Evolutionary conservation across 2,888 invertebrate species (phyloP).

Genomic region (Pyrgus malvae): DNA sequence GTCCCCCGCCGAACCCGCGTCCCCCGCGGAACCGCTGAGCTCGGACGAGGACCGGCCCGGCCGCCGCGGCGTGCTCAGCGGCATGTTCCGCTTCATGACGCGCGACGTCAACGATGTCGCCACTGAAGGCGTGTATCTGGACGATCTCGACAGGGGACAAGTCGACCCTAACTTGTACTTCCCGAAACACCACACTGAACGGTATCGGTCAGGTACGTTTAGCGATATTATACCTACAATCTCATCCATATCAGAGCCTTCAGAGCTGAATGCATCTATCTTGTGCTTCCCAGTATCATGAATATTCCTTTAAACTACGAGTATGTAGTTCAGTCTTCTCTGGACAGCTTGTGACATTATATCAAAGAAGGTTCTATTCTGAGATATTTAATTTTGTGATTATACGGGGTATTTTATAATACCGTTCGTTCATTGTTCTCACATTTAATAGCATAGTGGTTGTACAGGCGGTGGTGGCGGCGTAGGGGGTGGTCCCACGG

Average conservation of each 20-base stretch:
- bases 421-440: no score
- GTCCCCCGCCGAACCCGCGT: slow-evolving; percentile 54
- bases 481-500: slow-evolving; percentile 78
- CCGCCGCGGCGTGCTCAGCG: slow-evolving; percentile 89
- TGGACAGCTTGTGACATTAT: no score
- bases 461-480: slow-evolving; percentile 8
- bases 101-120: slow-evolving; percentile 67
- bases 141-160: slow-evolving; percentile 93
- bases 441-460: no score
- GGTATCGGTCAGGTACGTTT: slow-evolving; percentile 67
- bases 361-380: no score
- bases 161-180: slow-evolving; percentile 96
- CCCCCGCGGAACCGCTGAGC: slow-evolving; percentile 68
- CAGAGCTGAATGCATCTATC: no score
- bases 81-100: slow-evolving; percentile 95
- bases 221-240: background rate
- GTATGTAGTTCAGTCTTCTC: no score
- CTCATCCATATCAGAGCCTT: no score
- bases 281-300: no score
- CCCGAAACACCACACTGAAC: slow-evolving; percentile 87
- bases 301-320: no score
- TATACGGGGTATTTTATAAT: no score
- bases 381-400: no score
- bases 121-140: slow-evolving; percentile 93
- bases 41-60: slow-evolving; percentile 76